Evolutionary conservation across 2,113 vertebrate species (phyloP).

Genomic region (Varanus salvator): DNA sequence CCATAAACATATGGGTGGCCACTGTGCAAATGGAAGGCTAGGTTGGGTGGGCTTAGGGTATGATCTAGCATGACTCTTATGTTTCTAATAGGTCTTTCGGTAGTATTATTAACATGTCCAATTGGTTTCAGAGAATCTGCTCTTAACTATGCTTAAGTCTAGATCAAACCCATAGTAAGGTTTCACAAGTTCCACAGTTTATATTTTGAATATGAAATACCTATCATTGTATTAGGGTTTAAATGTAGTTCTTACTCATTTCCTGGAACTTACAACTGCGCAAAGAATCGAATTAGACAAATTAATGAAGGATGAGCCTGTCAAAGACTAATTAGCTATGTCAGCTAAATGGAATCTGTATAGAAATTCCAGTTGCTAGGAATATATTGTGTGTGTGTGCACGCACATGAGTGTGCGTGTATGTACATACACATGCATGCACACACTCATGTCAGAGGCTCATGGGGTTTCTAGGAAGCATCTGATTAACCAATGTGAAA

Average conservation of each 20-base stretch:
- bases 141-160: too few species aligned
- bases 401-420: too few species aligned
- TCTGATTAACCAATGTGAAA: background rate
- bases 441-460: too few species aligned
- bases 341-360: background rate
- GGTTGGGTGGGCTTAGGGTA: too few species aligned
- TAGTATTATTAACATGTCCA: too few species aligned
- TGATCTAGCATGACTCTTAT: too few species aligned
- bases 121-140: too few species aligned
- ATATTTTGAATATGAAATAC: background rate
- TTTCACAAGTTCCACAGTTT: background rate
- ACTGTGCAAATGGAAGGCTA: too few species aligned
- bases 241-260: background rate
- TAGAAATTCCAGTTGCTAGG: background rate
- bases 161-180: background rate
- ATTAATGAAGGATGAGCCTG: background rate
- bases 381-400: background rate
- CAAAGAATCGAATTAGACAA: background rate
- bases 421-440: too few species aligned
- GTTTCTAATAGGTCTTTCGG: too few species aligned
- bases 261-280: background rate
- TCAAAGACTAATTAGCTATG: background rate
- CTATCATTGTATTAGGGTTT: background rate
- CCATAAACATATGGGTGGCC: too few species aligned
- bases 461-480: background rate